Evolutionary conservation across 2,113 vertebrate species (phyloP), one percentile per base, ranked within the genome.

Genomic region (Chunga burmeisteri): DNA sequence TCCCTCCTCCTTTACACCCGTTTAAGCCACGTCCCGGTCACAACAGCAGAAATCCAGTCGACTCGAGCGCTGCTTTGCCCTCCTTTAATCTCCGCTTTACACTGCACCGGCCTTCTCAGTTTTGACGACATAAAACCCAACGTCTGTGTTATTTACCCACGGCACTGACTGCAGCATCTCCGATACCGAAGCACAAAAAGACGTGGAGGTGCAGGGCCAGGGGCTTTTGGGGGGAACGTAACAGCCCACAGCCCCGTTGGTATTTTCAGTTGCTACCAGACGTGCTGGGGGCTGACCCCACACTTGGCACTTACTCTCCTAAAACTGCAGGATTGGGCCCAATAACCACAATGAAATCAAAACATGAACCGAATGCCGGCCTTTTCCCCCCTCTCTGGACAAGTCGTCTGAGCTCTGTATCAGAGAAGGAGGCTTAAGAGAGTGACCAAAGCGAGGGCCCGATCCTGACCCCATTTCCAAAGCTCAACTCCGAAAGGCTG

Each of bases 321-420:
- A 36, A 38, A 88, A 47, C 50, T 26, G 56, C 68, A 73, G 88
- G 88, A 84, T 13, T 10, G 3, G 72, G 56, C 44, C 42, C 61
- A 32, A 52, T 3, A 47, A 81, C 65, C 42, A 11, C 80, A 84
- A 16, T 2, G 27, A 79, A 89, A 77, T 32, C 67, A 10, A 40
- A 11, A 20, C 0, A 0, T 16, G 56, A 83, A 10, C 16, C 0
- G 0, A 61, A 9, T 2, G 58, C 30, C 1, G 2, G 27, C 29
- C 38, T 29, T 52, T 47, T n/a, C 30, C 18, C 30, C 18, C 47
- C 11, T 0, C 44, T 16, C 89, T 13, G 62, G 53, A 59, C 70
- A 62, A 46, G 77, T 9, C 0, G 0, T 4, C 56, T 4, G 40
- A 78, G 77, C 66, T 71, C 61, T 20, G 19, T n/a, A 16, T 11